Conservation (phyloP, 2,797 vertebrate species). For the Notamacropus eugenii region DNA sequence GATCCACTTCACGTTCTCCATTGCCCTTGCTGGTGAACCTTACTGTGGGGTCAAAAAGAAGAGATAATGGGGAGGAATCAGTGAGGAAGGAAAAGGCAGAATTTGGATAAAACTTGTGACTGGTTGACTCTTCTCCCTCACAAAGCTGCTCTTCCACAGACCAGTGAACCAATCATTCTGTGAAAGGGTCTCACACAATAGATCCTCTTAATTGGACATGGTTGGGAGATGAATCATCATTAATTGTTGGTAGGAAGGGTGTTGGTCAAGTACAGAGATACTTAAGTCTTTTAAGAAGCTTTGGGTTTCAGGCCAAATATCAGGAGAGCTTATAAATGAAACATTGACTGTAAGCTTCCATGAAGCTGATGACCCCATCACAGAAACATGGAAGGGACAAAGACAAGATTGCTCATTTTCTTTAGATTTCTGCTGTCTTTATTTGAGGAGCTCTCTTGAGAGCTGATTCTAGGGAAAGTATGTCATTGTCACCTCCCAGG, state of each 20-base stretch:
- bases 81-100: conserved; percentile 17
- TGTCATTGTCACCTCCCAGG: background rate
- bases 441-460: background rate
- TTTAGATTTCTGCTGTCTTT: background rate
- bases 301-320: conserved; percentile 5
- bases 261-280: conserved; percentile 3
- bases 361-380: background rate
- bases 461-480: conserved; percentile 10
- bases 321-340: conserved; percentile 40
- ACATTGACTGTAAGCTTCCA: background rate
- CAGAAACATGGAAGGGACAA: background rate
- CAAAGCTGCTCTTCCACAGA: conserved; percentile 13
- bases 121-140: background rate
- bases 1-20: background rate
- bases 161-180: conserved; percentile 15
- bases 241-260: conserved; percentile 4
- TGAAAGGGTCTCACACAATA: background rate
- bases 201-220: background rate
- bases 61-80: conserved; percentile 6
- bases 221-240: conserved; percentile 39
- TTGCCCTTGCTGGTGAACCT: conserved; percentile 12
- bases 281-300: background rate
- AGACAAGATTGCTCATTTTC: background rate
- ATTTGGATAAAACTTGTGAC: background rate
- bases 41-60: conserved; percentile 36